Conservation (phyloP, 2,888 invertebrate genomes). For the Esperia sulphurella region DNA sequence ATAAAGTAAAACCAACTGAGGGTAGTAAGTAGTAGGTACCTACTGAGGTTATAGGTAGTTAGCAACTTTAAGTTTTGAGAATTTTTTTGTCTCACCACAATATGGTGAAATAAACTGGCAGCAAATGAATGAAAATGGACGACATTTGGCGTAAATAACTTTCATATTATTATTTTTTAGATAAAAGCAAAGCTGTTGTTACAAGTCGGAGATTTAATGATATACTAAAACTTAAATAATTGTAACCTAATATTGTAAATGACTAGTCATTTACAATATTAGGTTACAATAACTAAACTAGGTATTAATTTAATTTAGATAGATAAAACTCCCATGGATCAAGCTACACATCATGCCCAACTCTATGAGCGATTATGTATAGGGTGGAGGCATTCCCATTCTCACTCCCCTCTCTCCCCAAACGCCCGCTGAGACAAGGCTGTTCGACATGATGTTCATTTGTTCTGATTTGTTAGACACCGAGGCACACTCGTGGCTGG, state of each 20-base stretch:
- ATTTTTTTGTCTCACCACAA: not conserved
- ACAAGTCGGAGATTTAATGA: no score
- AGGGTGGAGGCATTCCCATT: not conserved
- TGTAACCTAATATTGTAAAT: no score
- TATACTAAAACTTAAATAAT: no score
- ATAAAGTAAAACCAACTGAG: no score
- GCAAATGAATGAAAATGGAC: not conserved
- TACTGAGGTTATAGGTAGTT: no score
- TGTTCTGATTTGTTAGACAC: conserved; percentile 63
- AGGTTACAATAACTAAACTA: no score
- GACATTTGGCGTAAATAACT: not conserved
- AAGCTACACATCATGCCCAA: conserved; percentile 34
- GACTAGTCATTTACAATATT: no score
- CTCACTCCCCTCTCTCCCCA: conserved; percentile 13
- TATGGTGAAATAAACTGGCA: conserved; percentile 1
- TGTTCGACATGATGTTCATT: conserved; percentile 59
- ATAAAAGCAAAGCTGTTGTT: no score
- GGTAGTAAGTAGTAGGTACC: no score
- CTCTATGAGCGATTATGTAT: conserved; percentile 46
- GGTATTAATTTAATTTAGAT: no score
- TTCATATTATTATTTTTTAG: not conserved
- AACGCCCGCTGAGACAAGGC: conserved; percentile 50
- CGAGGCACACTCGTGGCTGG: conserved; percentile 15
- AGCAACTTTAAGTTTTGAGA: no score
- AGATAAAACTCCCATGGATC: conserved; percentile 7